Percentiles rank a stretch among this genome's conserved stretches.
These are phyloP conservation scores for Drosophila nr. perissopoda DNA, from an alignment of 2,888 invertebrate species.

Conservation along the genomic window DNA sequence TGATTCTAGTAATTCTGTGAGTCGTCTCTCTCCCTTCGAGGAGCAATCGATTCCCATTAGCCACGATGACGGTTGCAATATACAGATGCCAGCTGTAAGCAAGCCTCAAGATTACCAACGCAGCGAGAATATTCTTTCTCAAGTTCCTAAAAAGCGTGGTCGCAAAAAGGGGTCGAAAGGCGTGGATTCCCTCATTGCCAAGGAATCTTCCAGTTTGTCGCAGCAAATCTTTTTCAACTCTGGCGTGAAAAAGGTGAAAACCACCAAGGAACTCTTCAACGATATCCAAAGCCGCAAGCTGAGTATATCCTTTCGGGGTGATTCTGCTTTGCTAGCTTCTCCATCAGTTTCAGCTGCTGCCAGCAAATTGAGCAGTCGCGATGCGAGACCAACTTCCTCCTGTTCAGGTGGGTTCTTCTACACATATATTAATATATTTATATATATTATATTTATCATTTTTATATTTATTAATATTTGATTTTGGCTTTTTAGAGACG, in stretches of 20 bases:
- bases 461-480: neutral
- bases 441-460: neutral
- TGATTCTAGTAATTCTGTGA: conserved; percentile 80
- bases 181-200: conserved; percentile 82
- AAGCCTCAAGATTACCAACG: conserved; percentile 1
- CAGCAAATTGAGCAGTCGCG: conserved; percentile 8
- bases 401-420: conserved; percentile 78
- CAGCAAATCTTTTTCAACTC: conserved; percentile 81
- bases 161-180: conserved; percentile 85
- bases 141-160: conserved; percentile 82
- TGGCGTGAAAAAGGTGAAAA: conserved; percentile 84
- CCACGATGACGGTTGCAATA: conserved; percentile 11
- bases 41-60: conserved; percentile 55
- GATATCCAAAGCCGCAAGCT: conserved; percentile 84
- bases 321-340: conserved; percentile 50
- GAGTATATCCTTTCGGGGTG: conserved; percentile 43
- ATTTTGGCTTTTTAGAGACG: conserved; percentile 55
- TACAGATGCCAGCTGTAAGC: neutral
- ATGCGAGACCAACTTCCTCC: conserved; percentile 77
- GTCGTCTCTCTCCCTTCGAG: conserved; percentile 73
- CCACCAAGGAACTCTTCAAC: conserved; percentile 84
- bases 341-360: neutral
- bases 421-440: neutral
- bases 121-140: conserved; percentile 13
- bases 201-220: conserved; percentile 76